Evolutionary conservation across 2,797 vertebrate genomes (phyloP), one percentile per base, ranked within the genome.

Genomic region (Octomys mimax): DNA sequence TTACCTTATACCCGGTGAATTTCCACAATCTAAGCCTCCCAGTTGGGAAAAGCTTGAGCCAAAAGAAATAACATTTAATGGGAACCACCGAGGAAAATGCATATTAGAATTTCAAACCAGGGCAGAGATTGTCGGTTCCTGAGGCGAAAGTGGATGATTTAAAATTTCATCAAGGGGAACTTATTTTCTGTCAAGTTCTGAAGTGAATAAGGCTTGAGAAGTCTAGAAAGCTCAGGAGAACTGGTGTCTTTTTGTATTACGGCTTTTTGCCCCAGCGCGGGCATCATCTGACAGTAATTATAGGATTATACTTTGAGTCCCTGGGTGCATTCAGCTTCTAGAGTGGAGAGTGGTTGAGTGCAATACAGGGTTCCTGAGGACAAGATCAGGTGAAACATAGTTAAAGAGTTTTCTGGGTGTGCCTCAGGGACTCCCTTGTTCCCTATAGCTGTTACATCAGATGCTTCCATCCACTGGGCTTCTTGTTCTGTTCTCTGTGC

Each of bases 71-170:
- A 49, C 28, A 89, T 87, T 94, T 95, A 89, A 95, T 85, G 85
- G 75, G 92, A 87, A 77, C 87, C 49, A 87, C 85, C 82, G 85
- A 92, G 94, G 71, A 94, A 96, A 59, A 79, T 77, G 79, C 6
- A 31, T 59, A 71, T 92, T 94, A 89, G 81, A 97, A 96, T 97
- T 96, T 96, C 92, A 96, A 97, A 93, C 24, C 66, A 91, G 85
- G 87, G 22, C 64, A 97, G 61, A 71, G 61, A 90, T 78, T 94
- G 70, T 97, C 89, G 80, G n/a, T 96, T 95, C 95, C 88, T 16
- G 80, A 92, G 92, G 94, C 70, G 59, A 96, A 85, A 85, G 28
- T 36, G 75, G 39, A 49, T 87, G 82, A 84, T 92, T 89, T 91
- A 96, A 97, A 95, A 84, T 96, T 95, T 95, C 68, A 77, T 96